Conservation (phyloP, 1,140 invertebrate genomes). For the Drosophila novamexicana region DNA sequence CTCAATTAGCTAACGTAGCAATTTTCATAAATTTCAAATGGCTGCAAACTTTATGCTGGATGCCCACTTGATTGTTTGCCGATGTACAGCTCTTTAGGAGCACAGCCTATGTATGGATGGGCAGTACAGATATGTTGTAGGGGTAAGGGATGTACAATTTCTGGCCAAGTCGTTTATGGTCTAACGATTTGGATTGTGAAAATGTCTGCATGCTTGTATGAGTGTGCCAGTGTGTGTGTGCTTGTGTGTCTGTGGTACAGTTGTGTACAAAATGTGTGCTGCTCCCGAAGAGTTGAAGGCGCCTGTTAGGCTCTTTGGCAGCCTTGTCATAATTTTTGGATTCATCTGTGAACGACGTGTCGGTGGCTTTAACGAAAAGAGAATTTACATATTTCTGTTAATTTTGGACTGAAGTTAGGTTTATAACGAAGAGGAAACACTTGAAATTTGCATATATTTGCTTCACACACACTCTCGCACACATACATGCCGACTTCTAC, state of each 20-base stretch:
- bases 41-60: slow-evolving; percentile 24
- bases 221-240: slow-evolving; percentile 17
- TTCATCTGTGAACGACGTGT: slow-evolving; percentile 36
- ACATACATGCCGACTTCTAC: slow-evolving; percentile 44
- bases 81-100: slow-evolving; percentile 1
- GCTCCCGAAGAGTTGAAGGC: slow-evolving; percentile 21
- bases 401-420: slow-evolving; percentile 83
- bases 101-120: slow-evolving; percentile 17
- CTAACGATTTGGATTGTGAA: slow-evolving; percentile 34
- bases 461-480: slow-evolving; percentile 52
- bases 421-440: slow-evolving; percentile 84
- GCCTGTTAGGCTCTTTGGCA: slow-evolving; percentile 61
- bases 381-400: slow-evolving; percentile 84
- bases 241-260: slow-evolving; percentile 51
- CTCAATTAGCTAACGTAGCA: slow-evolving; percentile 36
- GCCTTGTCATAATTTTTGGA: slow-evolving; percentile 51
- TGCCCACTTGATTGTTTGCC: slow-evolving; percentile 20
- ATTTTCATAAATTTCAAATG: slow-evolving; percentile 62
- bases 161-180: slow-evolving; percentile 56
- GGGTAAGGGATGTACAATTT: slow-evolving; percentile 12
- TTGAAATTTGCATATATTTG: slow-evolving; percentile 84
- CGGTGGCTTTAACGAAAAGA: slow-evolving; percentile 67
- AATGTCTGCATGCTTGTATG: neutral
- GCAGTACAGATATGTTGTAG: too few species aligned
- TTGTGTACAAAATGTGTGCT: slow-evolving; percentile 58